Conservation (phyloP, 2,888 invertebrate species). For the Ecliptopera silaceata region DNA sequence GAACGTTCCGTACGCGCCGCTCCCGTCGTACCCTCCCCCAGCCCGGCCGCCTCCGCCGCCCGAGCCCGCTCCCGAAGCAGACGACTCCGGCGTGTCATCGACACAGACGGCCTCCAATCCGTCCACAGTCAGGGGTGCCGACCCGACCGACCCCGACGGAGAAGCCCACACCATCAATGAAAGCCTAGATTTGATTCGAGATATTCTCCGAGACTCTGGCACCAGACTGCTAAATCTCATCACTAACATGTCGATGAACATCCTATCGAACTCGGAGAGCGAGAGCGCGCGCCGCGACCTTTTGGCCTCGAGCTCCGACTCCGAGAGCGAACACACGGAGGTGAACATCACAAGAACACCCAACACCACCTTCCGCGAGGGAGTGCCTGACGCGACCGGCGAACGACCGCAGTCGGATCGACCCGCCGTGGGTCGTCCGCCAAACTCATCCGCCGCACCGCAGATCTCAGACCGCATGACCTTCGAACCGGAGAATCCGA, state of each 20-base stretch:
- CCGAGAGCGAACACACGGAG: constrained; percentile 72
- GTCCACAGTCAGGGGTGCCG: neutral
- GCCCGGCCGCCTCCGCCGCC: constrained; percentile 37
- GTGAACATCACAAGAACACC: constrained; percentile 71
- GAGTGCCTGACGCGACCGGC: constrained; percentile 35
- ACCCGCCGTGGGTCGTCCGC: constrained; percentile 1
- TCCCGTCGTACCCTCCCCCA: constrained; percentile 28
- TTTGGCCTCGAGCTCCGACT: constrained; percentile 68
- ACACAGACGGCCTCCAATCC: constrained; percentile 61
- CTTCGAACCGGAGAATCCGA: constrained; percentile 29
- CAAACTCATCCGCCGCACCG: neutral
- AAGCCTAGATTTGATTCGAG: constrained; percentile 73
- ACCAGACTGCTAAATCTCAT: constrained; percentile 73
- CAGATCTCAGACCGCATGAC: constrained; percentile 30
- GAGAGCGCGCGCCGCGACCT: constrained; percentile 55
- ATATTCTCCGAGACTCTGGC: constrained; percentile 76
- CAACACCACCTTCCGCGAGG: constrained; percentile 64
- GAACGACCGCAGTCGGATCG: neutral
- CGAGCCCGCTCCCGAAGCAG: constrained; percentile 31
- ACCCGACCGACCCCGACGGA: constrained; percentile 42
- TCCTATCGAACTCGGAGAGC: constrained; percentile 59
- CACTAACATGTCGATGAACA: constrained; percentile 73
- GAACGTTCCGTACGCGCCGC: constrained; percentile 24
- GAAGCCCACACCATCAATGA: constrained; percentile 74
- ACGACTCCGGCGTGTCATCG: constrained; percentile 58